Percentiles rank a stretch among this genome's conserved stretches.
These are phyloP conservation scores for Phrynocephalus versicolor DNA, from an alignment of 2,113 vertebrate species.

Conservation along the genomic window DNA sequence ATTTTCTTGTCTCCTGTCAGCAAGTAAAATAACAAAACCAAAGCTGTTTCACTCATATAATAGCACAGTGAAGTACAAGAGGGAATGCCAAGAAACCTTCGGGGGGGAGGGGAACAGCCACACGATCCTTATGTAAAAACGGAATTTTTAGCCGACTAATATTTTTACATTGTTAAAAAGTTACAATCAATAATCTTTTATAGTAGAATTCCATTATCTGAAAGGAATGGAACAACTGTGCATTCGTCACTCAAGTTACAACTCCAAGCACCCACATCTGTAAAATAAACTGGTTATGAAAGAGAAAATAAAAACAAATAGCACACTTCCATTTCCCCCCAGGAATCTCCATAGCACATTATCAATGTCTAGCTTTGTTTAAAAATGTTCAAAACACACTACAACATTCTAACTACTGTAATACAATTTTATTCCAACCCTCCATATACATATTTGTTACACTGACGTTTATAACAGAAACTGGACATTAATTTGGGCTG, in stretches of 20 bases:
- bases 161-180: too few relatives aligned
- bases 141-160: too few relatives aligned
- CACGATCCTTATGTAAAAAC: too few relatives aligned
- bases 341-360: background rate
- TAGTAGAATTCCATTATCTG: constrained; percentile 14
- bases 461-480: background rate
- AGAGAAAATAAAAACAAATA: background rate
- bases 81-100: background rate
- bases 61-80: background rate
- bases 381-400: background rate
- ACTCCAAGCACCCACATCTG: background rate
- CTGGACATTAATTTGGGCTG: background rate
- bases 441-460: too few relatives aligned
- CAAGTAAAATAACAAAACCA: background rate
- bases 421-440: background rate
- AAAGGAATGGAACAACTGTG: background rate
- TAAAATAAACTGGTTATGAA: constrained; percentile 26
- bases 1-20: background rate
- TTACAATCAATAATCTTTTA: background rate
- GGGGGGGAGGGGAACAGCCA: too few relatives aligned
- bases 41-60: constrained; percentile 1
- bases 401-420: background rate
- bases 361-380: background rate
- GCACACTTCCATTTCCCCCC: background rate
- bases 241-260: background rate